Percentiles rank a stretch among this genome's conserved stretches.
phyloP scores from a whole-genome alignment of 2,888 invertebrate genomes.

The Ramazzottius varieornatus region DNA sequence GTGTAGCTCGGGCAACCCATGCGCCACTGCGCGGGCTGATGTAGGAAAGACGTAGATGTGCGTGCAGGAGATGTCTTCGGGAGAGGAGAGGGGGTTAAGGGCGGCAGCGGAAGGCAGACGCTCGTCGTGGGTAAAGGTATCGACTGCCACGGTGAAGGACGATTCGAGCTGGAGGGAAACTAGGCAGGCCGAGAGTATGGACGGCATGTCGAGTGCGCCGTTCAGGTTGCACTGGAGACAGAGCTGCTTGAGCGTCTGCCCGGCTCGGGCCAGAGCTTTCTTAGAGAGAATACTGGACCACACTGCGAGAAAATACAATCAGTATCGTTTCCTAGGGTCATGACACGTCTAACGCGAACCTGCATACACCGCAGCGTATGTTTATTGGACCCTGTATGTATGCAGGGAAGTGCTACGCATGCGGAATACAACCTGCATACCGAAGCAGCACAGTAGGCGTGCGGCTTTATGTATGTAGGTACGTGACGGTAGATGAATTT shows the following conservation, averaged over 20 bases:
- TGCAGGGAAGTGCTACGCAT: no score
- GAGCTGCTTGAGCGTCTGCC: constrained; percentile 59
- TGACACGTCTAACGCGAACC: no score
- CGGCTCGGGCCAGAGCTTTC: constrained; percentile 60
- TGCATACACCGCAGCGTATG: no score
- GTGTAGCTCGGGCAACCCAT: neutral
- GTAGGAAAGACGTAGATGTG: constrained; percentile 97
- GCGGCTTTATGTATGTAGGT: no score
- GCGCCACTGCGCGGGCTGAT: constrained; percentile 65
- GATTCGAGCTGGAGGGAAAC: constrained; percentile 77
- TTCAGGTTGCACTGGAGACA: constrained; percentile 57
- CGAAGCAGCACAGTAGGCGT: no score
- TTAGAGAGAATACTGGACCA: constrained; percentile 82
- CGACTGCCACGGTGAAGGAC: constrained; percentile 63
- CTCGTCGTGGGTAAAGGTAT: constrained; percentile 76
- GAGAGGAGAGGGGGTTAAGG: constrained; percentile 69
- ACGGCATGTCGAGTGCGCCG: constrained; percentile 56
- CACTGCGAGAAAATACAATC: constrained; percentile 25
- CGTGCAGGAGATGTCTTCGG: constrained; percentile 81
- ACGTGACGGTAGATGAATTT: no score
- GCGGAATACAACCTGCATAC: no score
- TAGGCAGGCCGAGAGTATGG: constrained; percentile 86
- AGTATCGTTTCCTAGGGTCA: no score
- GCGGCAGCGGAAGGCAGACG: constrained; percentile 51
- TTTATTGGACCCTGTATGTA: no score